Conservation (phyloP, 1,140 invertebrate species). For the Schlechtendalia chinensis region DNA sequence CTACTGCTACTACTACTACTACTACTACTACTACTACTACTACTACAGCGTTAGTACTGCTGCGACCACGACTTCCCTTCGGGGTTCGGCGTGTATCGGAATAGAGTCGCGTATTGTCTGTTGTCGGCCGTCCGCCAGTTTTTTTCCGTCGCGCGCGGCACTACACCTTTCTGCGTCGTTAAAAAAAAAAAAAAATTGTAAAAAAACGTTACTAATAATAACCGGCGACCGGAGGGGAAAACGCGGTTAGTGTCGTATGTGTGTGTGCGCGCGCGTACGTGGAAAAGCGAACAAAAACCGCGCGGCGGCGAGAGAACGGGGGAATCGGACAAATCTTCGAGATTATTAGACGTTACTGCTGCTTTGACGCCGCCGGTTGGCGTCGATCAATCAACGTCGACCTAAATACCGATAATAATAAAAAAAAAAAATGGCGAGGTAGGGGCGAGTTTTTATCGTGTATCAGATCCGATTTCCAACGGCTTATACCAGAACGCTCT, state of each 20-base stretch:
- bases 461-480: neutral
- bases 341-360: neutral
- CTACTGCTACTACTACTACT: too few species aligned
- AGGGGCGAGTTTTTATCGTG: neutral
- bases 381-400: slow-evolving; percentile 44
- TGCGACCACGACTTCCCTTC: too few species aligned
- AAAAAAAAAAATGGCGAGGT: neutral
- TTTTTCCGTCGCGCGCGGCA: neutral
- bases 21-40: too few species aligned
- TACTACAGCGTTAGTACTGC: too few species aligned
- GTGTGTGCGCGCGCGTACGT: neutral
- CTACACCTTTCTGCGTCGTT: slow-evolving; percentile 38
- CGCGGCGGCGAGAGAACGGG: too few species aligned
- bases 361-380: neutral
- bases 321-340: slow-evolving; percentile 28
- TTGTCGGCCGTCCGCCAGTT: slow-evolving; percentile 15
- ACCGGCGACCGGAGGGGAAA: neutral
- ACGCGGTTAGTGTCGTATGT: neutral
- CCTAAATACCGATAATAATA: slow-evolving; percentile 35
- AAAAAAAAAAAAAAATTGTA: too few species aligned
- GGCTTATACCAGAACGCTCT: neutral
- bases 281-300: slow-evolving; percentile 26
- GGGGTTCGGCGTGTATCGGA: too few species aligned
- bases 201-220: slow-evolving; percentile 36
- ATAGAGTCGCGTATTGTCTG: neutral